phyloP scores from a whole-genome alignment of 2,113 vertebrate species.

The Manacus vitellinus region DNA sequence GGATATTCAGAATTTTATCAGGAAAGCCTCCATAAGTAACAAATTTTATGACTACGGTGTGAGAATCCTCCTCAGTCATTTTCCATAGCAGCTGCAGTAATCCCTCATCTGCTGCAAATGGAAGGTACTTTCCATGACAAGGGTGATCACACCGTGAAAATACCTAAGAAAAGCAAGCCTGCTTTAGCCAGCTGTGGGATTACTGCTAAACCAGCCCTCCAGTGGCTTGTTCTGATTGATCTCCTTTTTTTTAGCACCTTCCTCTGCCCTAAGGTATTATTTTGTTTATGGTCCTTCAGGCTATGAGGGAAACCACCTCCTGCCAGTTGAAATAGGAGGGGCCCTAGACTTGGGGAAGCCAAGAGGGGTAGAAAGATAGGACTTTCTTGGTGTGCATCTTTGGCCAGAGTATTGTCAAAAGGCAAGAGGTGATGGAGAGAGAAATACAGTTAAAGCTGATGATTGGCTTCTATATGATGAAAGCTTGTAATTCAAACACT shows the following conservation, averaged over 20 bases:
- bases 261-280: background rate
- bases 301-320: background rate
- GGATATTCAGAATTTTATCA: background rate
- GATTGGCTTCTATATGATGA: background rate
- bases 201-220: background rate
- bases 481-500: background rate
- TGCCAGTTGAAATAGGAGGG: background rate
- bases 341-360: background rate
- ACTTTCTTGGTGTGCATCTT: background rate
- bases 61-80: background rate
- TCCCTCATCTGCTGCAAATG: background rate
- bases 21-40: background rate
- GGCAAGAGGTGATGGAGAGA: background rate
- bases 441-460: background rate
- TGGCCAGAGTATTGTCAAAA: background rate
- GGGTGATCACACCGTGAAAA: background rate
- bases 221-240: background rate
- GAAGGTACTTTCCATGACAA: background rate
- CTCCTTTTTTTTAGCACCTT: background rate
- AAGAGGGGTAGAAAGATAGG: background rate
- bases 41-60: background rate
- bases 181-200: too few relatives aligned
- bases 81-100: background rate
- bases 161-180: background rate
- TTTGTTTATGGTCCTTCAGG: background rate